A percentile compares a stretch with the other conserved stretches of the same genome.
Evolutionary conservation across 2,888 invertebrate genomes (phyloP).

Genomic region (Endomychus coccineus): DNA sequence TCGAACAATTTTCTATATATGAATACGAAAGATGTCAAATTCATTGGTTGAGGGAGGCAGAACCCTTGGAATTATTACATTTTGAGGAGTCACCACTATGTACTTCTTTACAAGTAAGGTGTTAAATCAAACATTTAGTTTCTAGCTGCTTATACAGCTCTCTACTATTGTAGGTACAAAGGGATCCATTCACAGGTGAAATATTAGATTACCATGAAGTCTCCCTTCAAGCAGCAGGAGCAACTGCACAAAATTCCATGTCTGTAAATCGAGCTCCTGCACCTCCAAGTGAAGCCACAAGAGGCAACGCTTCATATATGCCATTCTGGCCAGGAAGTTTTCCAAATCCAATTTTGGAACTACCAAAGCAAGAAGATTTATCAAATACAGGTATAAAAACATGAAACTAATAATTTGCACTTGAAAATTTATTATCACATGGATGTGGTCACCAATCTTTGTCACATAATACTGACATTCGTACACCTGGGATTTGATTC

Average conservation of each 20-base stretch:
- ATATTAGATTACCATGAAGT: slow-evolving; percentile 63
- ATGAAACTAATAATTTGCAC: no score
- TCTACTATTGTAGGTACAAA: no score
- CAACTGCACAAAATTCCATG: slow-evolving; percentile 65
- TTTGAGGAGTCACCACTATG: slow-evolving; percentile 47
- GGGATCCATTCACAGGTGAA: slow-evolving; percentile 70
- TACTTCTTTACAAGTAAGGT: slow-evolving; percentile 46
- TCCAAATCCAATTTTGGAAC: slow-evolving; percentile 45
- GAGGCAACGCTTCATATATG: slow-evolving; percentile 71
- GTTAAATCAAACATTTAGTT: slow-evolving; percentile 8
- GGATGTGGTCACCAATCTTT: no score
- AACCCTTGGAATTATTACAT: slow-evolving; percentile 48
- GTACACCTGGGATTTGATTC: no score
- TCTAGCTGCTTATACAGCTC: slow-evolving; percentile 1
- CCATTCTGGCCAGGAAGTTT: slow-evolving; percentile 88
- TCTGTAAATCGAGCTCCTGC: slow-evolving; percentile 75
- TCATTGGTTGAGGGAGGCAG: slow-evolving; percentile 54
- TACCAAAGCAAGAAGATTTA: slow-evolving; percentile 38
- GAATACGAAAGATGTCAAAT: slow-evolving; percentile 60
- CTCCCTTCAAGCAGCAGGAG: slow-evolving; percentile 50
- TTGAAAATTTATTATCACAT: no score
- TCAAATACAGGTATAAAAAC: slow-evolving; percentile 8
- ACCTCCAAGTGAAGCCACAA: slow-evolving; percentile 59
- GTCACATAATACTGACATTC: no score
- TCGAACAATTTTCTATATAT: slow-evolving; percentile 67